Evolutionary conservation across 2,113 vertebrate genomes (phyloP).

Genomic region (Leucosticte australis): DNA sequence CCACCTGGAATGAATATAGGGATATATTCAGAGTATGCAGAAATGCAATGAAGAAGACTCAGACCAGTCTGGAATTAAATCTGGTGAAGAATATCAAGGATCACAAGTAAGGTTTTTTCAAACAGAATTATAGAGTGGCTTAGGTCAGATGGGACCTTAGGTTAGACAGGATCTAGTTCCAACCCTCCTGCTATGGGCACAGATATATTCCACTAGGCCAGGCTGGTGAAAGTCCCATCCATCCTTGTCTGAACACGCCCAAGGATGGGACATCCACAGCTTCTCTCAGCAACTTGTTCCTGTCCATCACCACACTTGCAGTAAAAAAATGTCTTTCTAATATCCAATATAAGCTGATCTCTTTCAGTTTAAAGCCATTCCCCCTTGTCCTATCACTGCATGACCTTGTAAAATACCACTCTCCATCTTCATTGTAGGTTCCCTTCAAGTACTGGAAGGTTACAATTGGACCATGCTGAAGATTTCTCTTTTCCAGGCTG

Average conservation of each 20-base stretch:
- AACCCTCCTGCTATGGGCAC: background rate
- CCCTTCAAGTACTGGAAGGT: background rate
- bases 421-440: rapidly evolving
- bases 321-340: background rate
- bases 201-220: background rate
- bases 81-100: background rate
- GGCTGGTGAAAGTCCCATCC: background rate
- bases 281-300: background rate
- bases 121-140: background rate
- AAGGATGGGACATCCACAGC: background rate
- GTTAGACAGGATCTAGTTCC: background rate
- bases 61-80: background rate
- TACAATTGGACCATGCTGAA: rapidly evolving
- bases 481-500: background rate
- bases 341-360: background rate
- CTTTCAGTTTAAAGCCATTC: background rate
- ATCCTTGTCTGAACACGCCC: background rate
- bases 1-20: background rate
- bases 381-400: background rate
- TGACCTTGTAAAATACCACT: background rate
- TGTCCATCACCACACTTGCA: background rate
- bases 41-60: background rate
- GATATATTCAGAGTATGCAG: background rate
- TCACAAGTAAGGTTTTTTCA: background rate
- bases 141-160: background rate